Conservation (phyloP, 2,797 vertebrate species). For the Eleutherodactylus coqui region DNA sequence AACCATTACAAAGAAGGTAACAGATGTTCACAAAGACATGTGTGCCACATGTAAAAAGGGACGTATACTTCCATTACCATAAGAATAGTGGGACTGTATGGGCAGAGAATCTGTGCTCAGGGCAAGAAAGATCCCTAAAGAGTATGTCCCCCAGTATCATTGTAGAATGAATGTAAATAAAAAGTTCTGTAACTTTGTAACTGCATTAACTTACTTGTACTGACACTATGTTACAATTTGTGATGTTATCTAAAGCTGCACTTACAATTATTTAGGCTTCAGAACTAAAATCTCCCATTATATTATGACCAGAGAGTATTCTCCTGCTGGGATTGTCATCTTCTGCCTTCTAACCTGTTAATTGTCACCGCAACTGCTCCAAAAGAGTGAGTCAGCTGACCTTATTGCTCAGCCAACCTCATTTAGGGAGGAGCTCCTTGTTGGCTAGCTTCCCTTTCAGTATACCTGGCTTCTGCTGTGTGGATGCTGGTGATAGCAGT, state of each 20-base stretch:
- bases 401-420: too few relatives aligned
- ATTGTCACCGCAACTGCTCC: too few relatives aligned
- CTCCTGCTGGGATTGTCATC: too few relatives aligned
- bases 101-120: slow-evolving; percentile 19
- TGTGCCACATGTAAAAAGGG: slow-evolving; percentile 42
- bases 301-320: too few relatives aligned
- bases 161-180: background rate
- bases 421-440: too few relatives aligned
- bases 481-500: too few relatives aligned
- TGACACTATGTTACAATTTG: background rate
- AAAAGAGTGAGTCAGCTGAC: too few relatives aligned
- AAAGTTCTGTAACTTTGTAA: background rate
- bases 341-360: too few relatives aligned
- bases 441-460: too few relatives aligned
- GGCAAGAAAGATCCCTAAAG: slow-evolving; percentile 23
- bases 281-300: background rate
- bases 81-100: slow-evolving; percentile 40
- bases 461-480: too few relatives aligned
- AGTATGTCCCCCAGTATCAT: background rate
- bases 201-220: background rate
- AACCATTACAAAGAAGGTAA: slow-evolving; percentile 60
- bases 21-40: slow-evolving; percentile 59
- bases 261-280: too few relatives aligned
- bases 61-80: slow-evolving; percentile 33
- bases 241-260: background rate